Percentiles rank a stretch among this genome's conserved stretches.
phyloP scores from a whole-genome alignment of 2,888 invertebrate genomes.

The Drosophila helvetica region DNA sequence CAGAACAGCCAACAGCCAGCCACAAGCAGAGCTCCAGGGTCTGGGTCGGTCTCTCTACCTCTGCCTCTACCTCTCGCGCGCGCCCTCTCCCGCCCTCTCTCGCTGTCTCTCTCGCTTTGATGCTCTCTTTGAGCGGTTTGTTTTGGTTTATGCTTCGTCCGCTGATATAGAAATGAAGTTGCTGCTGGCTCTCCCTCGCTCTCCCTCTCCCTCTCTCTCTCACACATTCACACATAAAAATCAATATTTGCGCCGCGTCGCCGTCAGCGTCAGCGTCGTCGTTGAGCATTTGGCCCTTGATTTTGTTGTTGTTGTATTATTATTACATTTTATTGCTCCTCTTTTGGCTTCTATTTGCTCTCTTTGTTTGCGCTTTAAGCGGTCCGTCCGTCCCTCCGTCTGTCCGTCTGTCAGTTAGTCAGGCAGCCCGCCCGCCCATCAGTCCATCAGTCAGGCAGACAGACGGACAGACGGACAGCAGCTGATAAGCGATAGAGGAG shows the following conservation, averaged over 20 bases:
- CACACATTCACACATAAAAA: slow-evolving; percentile 55
- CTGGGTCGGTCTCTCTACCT: slow-evolving; percentile 15
- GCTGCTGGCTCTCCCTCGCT: slow-evolving; percentile 43
- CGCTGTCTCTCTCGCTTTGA: slow-evolving; percentile 1
- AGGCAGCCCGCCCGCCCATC: neutral
- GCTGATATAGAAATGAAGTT: slow-evolving; percentile 55
- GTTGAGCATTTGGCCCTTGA: neutral
- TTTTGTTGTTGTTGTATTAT: slow-evolving; percentile 11
- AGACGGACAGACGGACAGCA: slow-evolving; percentile 6
- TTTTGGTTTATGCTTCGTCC: slow-evolving; percentile 57
- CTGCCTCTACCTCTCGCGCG: neutral
- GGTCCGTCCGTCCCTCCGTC: neutral
- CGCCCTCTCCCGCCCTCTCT: slow-evolving; percentile 1
- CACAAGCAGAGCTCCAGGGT: slow-evolving; percentile 12
- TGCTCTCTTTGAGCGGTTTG: slow-evolving; percentile 36
- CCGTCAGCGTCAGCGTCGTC: slow-evolving; percentile 45
- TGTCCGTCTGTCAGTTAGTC: slow-evolving; percentile 12
- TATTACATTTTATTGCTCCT: slow-evolving; percentile 29
- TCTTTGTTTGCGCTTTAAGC: slow-evolving; percentile 37
- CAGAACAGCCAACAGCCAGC: neutral
- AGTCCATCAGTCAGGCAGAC: slow-evolving; percentile 6
- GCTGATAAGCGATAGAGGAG: slow-evolving; percentile 22
- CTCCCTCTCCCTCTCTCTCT: slow-evolving; percentile 44
- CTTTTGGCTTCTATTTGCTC: slow-evolving; percentile 53
- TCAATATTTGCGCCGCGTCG: slow-evolving; percentile 74